Base-by-base conservation (phyloP, 64 coral and sea anemone species). In the Platygyra sinensis region DNA sequence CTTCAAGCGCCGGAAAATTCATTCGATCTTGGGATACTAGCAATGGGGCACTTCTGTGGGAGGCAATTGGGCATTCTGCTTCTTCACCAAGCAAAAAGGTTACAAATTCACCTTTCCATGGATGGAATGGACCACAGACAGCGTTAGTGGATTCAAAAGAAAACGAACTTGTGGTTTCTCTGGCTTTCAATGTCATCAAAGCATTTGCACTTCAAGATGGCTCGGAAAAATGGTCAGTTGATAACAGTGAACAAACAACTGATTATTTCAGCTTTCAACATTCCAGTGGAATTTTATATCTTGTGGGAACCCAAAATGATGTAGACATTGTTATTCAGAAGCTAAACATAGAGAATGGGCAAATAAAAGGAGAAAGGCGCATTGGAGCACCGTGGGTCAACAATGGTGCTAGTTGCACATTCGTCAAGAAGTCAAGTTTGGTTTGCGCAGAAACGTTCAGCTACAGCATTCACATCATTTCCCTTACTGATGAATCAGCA, bases 1-100 rank as follows among this genome's bases (percentile, higher is more conserved):
- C 93, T 16, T 97, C 92, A 62, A 86, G 82, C 49, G 38, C 74
- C 59, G 95, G 95, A 17, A 95, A 90, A 76, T 96, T 96, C 73
- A 27, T 99, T 46, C 77, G 97, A 74, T 99, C 97, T 2, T 99
- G 97, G 97, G 94, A 99, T 91, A 83, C 97, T 30, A 77, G 75
- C 20, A 93, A 78, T 31, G 97, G 97, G 13, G 95, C 85, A 80
- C 33, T 99, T 20, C 69, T 99, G 33, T 99, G 97, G 97, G 97
- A 99, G 31, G 72, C 79, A n/a, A 52, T 91, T 72, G 73, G 87
- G 2, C 69, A 75, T 76, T 64, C 75, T 72, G 19, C 73, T 17
- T 67, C 87, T 72, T 61, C 72, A 16, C 72, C 91, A 6, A 36
- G 29, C 42, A 89, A 83, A 52, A 57, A 79, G 14, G 12, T 15